Conservation (phyloP, 2,888 invertebrate species). For the Diaperis boleti region DNA sequence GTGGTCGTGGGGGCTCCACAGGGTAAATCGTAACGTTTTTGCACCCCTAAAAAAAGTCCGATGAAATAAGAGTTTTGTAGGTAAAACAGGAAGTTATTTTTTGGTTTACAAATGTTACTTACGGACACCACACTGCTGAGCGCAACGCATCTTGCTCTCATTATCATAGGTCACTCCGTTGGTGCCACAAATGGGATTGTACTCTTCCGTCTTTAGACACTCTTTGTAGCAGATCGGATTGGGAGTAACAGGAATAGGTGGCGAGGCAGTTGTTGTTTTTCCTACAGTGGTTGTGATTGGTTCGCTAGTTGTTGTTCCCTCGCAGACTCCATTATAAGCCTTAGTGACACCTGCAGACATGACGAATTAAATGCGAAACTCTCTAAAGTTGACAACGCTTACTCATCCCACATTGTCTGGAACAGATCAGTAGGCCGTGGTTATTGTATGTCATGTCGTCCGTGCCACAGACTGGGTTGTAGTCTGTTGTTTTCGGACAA, state of each 20-base stretch:
- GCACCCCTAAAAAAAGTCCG: too few species aligned
- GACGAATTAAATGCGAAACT: too few species aligned
- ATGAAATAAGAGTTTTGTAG: too few species aligned
- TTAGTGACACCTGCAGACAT: neutral
- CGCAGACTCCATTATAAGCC: neutral
- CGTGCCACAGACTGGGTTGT: constrained; percentile 21
- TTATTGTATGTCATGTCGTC: constrained; percentile 2
- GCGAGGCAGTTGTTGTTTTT: constrained; percentile 47
- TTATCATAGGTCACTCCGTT: constrained; percentile 64
- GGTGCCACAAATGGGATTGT: constrained; percentile 67
- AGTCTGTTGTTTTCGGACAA: constrained; percentile 3
- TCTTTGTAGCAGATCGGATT: constrained; percentile 45
- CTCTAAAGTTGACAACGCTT: neutral
- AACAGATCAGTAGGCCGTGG: constrained; percentile 4
- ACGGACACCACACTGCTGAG: constrained; percentile 65
- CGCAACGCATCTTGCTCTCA: constrained; percentile 61
- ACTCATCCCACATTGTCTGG: constrained; percentile 7
- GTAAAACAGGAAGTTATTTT: too few species aligned
- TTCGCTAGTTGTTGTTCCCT: neutral
- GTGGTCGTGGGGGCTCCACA: neutral
- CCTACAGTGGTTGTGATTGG: constrained; percentile 1
- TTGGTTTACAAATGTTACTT: constrained; percentile 49
- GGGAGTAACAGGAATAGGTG: constrained; percentile 16
- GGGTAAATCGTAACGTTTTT: too few species aligned
- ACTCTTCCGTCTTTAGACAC: constrained; percentile 64